Evolutionary conservation across 2,888 invertebrate genomes (phyloP).

Genomic region (Pocota personata): DNA sequence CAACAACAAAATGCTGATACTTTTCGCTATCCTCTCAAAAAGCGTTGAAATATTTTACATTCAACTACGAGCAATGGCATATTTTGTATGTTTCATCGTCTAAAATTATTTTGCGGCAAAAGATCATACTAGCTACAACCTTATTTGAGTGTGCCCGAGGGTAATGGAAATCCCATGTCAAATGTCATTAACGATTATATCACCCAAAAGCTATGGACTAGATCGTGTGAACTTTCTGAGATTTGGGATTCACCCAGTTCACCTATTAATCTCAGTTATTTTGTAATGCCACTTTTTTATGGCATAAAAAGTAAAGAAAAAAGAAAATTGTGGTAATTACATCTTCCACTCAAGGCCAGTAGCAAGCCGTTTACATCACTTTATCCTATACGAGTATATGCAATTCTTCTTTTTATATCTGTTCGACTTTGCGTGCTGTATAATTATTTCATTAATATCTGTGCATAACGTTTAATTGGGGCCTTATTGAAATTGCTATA

Average conservation of each 20-base stretch:
- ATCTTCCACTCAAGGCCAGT: constrained; percentile 29
- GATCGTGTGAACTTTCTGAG: constrained; percentile 2
- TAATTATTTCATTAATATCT: constrained; percentile 19
- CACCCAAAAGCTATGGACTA: not conserved
- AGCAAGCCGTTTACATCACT: constrained; percentile 6
- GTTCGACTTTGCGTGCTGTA: not conserved
- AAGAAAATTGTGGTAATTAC: not conserved
- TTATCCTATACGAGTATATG: not conserved
- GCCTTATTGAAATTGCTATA: not conserved
- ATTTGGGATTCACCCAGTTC: constrained; percentile 2
- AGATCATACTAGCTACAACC: not conserved
- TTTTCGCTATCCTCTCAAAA: not conserved
- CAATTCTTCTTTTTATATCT: not conserved
- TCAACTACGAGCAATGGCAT: not conserved
- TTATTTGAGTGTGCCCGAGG: not conserved
- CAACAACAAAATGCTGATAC: not conserved
- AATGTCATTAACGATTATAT: constrained; percentile 10
- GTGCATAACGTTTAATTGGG: constrained; percentile 15
- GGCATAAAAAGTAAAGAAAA: constrained; percentile 9
- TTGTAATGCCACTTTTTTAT: constrained; percentile 5
- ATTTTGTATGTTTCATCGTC: not conserved
- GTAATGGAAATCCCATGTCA: not conserved
- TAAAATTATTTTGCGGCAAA: not conserved
- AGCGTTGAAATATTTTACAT: not conserved
- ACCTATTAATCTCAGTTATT: not conserved